Base-by-base conservation (phyloP, 2,113 vertebrate genomes). In the Oceanites oceanicus region DNA sequence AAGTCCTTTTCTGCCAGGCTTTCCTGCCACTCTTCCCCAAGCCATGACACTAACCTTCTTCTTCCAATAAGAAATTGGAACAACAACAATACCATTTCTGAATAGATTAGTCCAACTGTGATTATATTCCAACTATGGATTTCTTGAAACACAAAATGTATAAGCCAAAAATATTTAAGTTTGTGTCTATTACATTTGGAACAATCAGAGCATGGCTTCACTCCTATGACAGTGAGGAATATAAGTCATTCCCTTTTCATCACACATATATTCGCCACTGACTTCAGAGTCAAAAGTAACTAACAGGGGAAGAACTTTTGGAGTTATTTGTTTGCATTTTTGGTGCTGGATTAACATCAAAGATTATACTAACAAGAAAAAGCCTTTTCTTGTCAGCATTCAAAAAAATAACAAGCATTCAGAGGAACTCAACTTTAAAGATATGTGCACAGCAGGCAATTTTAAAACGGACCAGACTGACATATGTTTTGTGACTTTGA, bases 181-280 rank as follows among this genome's bases (percentile, higher is more conserved):
- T 65, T 53, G 3, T 65, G 25, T 22, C 2, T 16, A 13, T n/a
- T 1, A 29, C 17, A 45, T 74, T 74, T 61, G 19, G 29, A 90
- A 15, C 9, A 56, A 7, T 23, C 13, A 3, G 2, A 72, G 42
- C 4, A 32, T 18, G 0, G 0, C 5, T 27, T 36, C 13, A 55
- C 14, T 30, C 8, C 4, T 62, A 11, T 52, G 22, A 65, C 7
- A 74, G 4, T 17, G 6, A 70, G 6, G 17, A 50, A 30, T 18
- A 2, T 29, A 63, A 62, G 10, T 61, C 12, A 40, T 11, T 56
- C 4, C 3, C 1, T 7, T 61, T 71, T 52, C 29, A 47, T 52
- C 15, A 55, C 7, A 15, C 4, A 15, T 17, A 32, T 16, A 10
- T 36, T 66, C 36, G 42, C 47, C 26, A 36, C 34, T 59, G 62